A percentile compares a stretch with the other conserved stretches of the same genome.
These are phyloP conservation scores for Psammodynastes pulverulentus DNA, from an alignment of 2,113 vertebrate species.

Conservation along the genomic window DNA sequence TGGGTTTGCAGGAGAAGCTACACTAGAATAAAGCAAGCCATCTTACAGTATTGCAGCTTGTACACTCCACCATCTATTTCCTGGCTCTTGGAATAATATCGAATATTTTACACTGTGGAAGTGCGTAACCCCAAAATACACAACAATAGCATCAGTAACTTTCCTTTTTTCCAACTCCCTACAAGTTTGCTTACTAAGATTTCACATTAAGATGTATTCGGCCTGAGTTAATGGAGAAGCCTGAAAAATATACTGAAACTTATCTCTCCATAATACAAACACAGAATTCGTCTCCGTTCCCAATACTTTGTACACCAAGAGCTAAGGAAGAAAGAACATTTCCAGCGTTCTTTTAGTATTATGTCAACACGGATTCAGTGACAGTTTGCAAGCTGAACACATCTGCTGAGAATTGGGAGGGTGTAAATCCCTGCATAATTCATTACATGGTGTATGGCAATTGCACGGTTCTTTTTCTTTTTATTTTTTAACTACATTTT, in stretches of 20 bases:
- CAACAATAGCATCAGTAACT: background rate
- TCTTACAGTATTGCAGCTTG: background rate
- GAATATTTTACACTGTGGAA: background rate
- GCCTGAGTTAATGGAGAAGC: background rate
- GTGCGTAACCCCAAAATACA: too few relatives aligned
- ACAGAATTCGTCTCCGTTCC: background rate
- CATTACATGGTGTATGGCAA: background rate
- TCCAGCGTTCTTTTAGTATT: background rate
- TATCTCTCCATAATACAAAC: background rate
- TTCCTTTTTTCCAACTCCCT: background rate
- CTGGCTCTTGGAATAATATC: background rate
- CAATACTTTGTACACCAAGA: background rate
- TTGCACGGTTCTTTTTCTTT: background rate
- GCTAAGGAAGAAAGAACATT: too few relatives aligned
- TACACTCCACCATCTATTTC: background rate
- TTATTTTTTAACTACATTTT: background rate
- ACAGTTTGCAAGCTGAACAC: background rate
- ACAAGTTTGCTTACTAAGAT: background rate
- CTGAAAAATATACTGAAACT: background rate
- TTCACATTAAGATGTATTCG: background rate
- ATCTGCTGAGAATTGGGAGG: background rate
- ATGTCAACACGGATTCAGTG: background rate
- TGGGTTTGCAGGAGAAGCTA: background rate
- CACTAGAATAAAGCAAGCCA: background rate
- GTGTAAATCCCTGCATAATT: background rate